Evolutionary conservation across 2,888 invertebrate genomes (phyloP), one percentile per base, ranked within the genome.

Genomic region (Drosophila nr. fundita): DNA sequence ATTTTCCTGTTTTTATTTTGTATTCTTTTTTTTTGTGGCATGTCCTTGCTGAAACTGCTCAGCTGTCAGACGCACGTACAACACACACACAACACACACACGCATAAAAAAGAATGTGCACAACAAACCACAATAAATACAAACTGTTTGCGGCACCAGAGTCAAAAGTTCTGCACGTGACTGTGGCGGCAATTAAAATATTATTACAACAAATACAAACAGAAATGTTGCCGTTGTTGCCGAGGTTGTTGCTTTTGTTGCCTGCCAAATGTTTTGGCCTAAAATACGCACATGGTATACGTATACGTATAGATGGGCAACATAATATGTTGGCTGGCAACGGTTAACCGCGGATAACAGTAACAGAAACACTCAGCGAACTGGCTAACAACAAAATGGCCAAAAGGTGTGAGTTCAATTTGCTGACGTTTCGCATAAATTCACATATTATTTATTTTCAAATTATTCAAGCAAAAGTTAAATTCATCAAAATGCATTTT

Each of bases 181-280:
- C 87, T 74, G 77, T 59, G 71, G 77, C 75, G 34, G 73, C 89
- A 87, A 87, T 87, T 87, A 89, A 87, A 85, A 89, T 87, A 89
- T 76, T 85, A 87, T 85, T 83, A 87, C 83, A 82, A 88, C 80
- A 87, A 84, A 84, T 80, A 73, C 61, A 45, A 70, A 64, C 71
- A 73, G 18, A 68, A 63, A 70, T 49, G 40, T 11, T 54, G 55
- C 11, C 60, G 30, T 11, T 59, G 32, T 21, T 57, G 48, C 8
- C 8, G 15, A 2, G 3, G 13, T 30, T 34, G 15, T 21, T 53
- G 34, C 40, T 10, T 42, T 55, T 27, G 18, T 13, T 34, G 52
- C 32, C 21, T 36, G 52, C 45, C 27, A 54, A 38, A 38, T 67
- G 49, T 15, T 42, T 59, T 57, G 65, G 68, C 58, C 68, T 64